Evolutionary conservation across 2,113 vertebrate species (phyloP).

Genomic region (Tinamus guttatus): DNA sequence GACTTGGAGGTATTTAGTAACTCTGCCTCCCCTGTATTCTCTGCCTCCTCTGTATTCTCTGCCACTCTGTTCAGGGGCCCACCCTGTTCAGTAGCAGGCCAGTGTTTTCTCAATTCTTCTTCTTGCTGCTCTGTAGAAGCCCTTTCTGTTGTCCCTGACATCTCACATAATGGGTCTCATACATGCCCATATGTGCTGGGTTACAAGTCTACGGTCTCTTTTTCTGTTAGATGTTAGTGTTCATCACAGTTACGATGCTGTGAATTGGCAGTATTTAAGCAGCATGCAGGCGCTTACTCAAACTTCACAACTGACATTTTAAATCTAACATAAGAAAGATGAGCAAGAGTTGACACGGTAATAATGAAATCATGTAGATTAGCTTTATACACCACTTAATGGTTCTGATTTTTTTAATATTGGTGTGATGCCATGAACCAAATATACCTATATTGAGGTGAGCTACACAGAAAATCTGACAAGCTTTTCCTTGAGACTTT

Average conservation of each 20-base stretch:
- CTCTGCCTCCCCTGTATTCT: too few relatives aligned
- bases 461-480: neutral
- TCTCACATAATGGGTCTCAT: too few relatives aligned
- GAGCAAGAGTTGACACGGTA: neutral
- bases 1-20: too few relatives aligned
- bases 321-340: neutral
- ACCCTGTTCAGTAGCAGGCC: too few relatives aligned
- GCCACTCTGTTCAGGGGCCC: too few relatives aligned
- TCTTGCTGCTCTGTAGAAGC: too few relatives aligned
- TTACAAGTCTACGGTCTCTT: neutral
- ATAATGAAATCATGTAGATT: neutral
- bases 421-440: neutral
- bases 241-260: neutral
- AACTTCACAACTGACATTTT: neutral
- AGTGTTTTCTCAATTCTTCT: too few relatives aligned
- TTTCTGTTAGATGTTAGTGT: neutral
- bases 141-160: too few relatives aligned
- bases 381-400: neutral
- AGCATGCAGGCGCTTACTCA: neutral
- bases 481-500: neutral
- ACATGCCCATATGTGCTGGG: neutral
- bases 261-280: neutral
- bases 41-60: too few relatives aligned
- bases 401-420: neutral
- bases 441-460: neutral